Evolutionary conservation across 2,888 invertebrate genomes (phyloP), one percentile per base, ranked within the genome.

Genomic region (Mesorhabditis spiculigera): DNA sequence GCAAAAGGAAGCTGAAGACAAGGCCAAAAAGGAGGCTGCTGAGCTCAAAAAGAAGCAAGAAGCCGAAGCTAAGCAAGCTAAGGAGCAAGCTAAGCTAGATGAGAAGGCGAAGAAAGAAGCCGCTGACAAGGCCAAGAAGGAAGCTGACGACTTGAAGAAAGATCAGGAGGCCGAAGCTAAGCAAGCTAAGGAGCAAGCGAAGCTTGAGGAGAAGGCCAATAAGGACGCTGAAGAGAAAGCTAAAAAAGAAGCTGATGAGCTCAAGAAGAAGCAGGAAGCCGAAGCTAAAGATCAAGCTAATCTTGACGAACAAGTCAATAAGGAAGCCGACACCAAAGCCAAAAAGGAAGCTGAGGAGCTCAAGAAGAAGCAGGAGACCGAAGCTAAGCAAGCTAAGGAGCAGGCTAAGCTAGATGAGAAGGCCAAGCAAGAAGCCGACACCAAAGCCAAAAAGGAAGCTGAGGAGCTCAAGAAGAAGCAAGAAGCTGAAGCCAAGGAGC

Each of bases 311-410:
- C 71, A 73, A 45, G 43, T 8, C 0, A 65, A 68, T 62, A 58
- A 41, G 10, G 73, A 71, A 45, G 66, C 42, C 67, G 45, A 61
- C 62, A 16, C 61, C 68, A 42, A 71, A 73, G 73, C 63, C 69
- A 45, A 65, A 68, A 16, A 64, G 45, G 58, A 62, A 64, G 28
- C 63, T 70, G 64, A 50, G 44, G 42, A 43, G 65, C 5, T 63
- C 41, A 66, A 70, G 16, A 72, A 72, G 67, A 66, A 63, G n/a
- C 67, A 63, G 5, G 67, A n/a, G n/a, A n/a, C n/a, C n/a, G n/a
- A n/a, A n/a, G n/a, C n/a, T n/a, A n/a, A n/a, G n/a, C n/a, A 71
- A 64, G 69, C 71, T n/a, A 69, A 71, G 10, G 66, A 69, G 61
- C 65, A 73, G 63, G 71, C 71, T n/a, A 67, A 73, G 67, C 62